These are phyloP conservation scores for Prionace glauca DNA, from an alignment of 2,797 vertebrate species.

Conservation along the genomic window DNA sequence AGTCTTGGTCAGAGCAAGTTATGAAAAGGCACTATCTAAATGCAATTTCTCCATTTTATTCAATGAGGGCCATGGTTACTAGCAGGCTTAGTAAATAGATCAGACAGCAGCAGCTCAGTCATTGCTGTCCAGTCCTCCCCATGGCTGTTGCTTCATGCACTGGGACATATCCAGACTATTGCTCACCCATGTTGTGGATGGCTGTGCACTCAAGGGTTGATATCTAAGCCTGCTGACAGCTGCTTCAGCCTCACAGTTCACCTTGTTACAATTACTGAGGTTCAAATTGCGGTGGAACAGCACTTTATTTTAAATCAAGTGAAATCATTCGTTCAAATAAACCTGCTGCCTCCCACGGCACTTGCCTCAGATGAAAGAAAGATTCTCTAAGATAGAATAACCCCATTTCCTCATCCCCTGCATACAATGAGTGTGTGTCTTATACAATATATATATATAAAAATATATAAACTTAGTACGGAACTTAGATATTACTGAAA, in stretches of 20 bases:
- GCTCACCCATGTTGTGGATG: background rate
- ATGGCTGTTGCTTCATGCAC: background rate
- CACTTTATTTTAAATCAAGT: conserved; percentile 16
- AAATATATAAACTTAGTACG: background rate
- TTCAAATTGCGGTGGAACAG: background rate
- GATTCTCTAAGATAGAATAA: background rate
- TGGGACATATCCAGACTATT: background rate
- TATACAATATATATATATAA: too few relatives aligned
- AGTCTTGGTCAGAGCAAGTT: background rate
- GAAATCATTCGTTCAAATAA: conserved; percentile 27
- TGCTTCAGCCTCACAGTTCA: background rate
- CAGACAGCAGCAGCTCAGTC: background rate
- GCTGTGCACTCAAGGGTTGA: background rate
- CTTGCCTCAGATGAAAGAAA: background rate
- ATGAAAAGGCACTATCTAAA: background rate
- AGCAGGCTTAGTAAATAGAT: background rate
- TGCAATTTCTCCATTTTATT: background rate
- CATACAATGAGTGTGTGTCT: background rate
- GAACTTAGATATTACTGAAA: background rate
- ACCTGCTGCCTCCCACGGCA: background rate
- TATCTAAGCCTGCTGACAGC: background rate
- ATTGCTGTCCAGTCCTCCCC: background rate
- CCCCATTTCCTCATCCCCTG: background rate
- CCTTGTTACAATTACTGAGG: background rate
- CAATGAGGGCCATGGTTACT: background rate